Base-by-base conservation (phyloP, 2,888 invertebrate species). In the Eupeodes luniger region DNA sequence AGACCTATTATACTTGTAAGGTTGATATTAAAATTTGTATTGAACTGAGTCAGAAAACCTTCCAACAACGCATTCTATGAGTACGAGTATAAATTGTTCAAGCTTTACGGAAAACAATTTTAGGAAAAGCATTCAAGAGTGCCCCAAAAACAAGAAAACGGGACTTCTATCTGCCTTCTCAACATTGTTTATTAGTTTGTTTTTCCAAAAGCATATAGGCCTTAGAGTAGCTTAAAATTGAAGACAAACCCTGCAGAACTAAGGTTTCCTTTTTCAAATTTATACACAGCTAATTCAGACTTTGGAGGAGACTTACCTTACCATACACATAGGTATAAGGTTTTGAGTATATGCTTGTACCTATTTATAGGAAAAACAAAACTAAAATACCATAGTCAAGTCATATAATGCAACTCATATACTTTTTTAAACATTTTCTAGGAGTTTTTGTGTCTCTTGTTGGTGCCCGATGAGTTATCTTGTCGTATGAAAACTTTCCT, bases 1-100 rank as follows among this genome's bases (percentile, higher is more conserved):
- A 87, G 72, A 87, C 76, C 87, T 53, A 87, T 87, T 87, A 87
- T 87, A 76, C 80, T 77, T 87, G 84, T 87, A 87, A 81, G 76
- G 80, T 84, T 84, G 61, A 72, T 84, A 87, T 87, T 87, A 81
- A 80, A 87, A 84, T 83, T 84, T 77, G 84, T 80, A 84, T 84
- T 76, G 80, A 84, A 67, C 77, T 81, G 66, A 80, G 27, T 77
- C 47, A 44, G 47, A 61, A 61, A 83, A 66, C 76, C 49, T 53
- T 67, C 51, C 64, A 61, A 70, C 70, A 70, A 40, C 79, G 59
- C 59, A 77, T 66, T 77, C 59, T 55, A 69, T 2, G 40, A 16
- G 16, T 19, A 19, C 7, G n/a, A 19, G 61, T 40, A 10, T 77
- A 72, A 83, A 80, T 81, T 76, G 76, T 14, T 64, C 5, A 51